Evolutionary conservation across 2,888 invertebrate species (phyloP), one percentile per base, ranked within the genome.

Genomic region (Drosophila pseudotalamancana): DNA sequence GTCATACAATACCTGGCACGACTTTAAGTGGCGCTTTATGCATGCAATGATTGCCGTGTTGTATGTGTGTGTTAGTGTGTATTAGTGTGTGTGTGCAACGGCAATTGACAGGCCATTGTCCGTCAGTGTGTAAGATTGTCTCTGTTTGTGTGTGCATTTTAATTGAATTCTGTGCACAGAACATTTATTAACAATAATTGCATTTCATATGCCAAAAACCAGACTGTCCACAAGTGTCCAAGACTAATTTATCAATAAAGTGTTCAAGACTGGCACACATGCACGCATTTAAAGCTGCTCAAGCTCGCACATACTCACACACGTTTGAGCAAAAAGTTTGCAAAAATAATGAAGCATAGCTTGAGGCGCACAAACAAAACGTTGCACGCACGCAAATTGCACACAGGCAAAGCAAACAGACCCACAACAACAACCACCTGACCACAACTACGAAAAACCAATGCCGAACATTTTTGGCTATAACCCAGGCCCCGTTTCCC

Each of bases 261-360:
- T 69, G 70, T 54, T 25, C 31, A 19, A 23, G 39, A 11, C 29
- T 43, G 51, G 32, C n/a, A 32, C 27, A 42, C 14, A 50, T 29
- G 35, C 43, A 16, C 34, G 43, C 23, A 40, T 59, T 59, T 59
- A 34, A 59, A 34, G 57, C 16, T 35, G 34, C 43, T 55, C 37
- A 21, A 31, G 12, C 29, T 21, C n/a, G 34, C 21, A 8, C 34
- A 31, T 37, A 14, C 16, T 29, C 16, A 11, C 31, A 42, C 42
- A 19, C 18, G 46, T 71, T 74, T 53, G 61, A 65, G 72, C 66
- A 66, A 77, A 83, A 87, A 86, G 77, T 86, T 80, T 83, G 78
- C 73, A 87, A 87, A 84, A 84, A 87, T 88, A 88, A 87, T 88
- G 84, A 77, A 80, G 86, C 87, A 81, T 77, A 72, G 67, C 87